phyloP scores from a whole-genome alignment of 1,140 invertebrate species.

The Conus ventricosus region DNA sequence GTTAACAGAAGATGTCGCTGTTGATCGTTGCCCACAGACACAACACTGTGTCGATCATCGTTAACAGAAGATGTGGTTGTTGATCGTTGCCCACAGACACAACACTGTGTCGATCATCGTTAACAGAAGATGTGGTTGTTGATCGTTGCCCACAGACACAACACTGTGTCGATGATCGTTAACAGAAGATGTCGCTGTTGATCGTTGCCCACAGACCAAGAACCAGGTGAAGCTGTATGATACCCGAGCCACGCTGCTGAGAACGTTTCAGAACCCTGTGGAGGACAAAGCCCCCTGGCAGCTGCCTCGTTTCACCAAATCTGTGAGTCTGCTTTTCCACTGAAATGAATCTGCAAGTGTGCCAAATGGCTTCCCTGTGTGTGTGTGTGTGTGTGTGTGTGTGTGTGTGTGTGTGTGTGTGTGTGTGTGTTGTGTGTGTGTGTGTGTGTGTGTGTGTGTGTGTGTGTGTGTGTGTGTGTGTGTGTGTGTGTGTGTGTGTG shows the following conservation, averaged over 20 bases:
- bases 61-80: neutral
- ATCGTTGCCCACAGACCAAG: slow-evolving; percentile 11
- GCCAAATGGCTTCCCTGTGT: too few species aligned
- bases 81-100: too few species aligned
- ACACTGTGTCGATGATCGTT: neutral
- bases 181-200: neutral
- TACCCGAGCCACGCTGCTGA: slow-evolving; percentile 66
- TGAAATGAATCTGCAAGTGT: neutral
- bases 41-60: neutral
- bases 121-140: too few species aligned
- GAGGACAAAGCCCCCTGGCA: slow-evolving; percentile 68
- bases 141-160: neutral
- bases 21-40: neutral
- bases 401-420: neutral
- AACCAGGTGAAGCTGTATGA: slow-evolving; percentile 53
- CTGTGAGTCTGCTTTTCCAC: slow-evolving; percentile 50
- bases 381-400: neutral
- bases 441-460: neutral
- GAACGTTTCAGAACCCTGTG: slow-evolving; percentile 71
- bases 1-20: neutral
- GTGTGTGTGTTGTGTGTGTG: slow-evolving; percentile 8
- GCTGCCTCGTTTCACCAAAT: slow-evolving; percentile 67
- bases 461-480: too few species aligned
- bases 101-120: too few species aligned
- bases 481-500: too few species aligned